phyloP scores from a whole-genome alignment of 2,113 vertebrate species.

The Ceyx cyanopectus region DNA sequence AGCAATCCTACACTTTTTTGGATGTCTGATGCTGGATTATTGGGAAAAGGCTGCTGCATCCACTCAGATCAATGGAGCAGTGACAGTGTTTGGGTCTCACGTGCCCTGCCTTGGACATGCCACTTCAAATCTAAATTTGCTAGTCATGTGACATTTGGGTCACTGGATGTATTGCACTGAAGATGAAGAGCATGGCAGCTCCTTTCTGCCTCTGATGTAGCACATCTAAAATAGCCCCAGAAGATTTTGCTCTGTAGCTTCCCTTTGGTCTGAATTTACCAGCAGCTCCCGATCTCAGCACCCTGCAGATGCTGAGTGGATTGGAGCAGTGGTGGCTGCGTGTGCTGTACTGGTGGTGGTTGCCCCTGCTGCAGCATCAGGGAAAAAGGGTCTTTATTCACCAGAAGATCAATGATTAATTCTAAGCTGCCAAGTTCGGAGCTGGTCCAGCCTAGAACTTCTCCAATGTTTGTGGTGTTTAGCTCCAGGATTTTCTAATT shows the following conservation, averaged over 20 bases:
- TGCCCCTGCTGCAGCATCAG: not conserved
- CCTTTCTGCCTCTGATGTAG: not conserved
- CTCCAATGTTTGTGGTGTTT: constrained; percentile 1
- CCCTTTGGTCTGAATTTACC: not conserved
- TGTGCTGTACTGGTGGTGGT: not conserved
- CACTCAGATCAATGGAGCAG: not conserved
- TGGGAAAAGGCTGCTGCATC: not conserved
- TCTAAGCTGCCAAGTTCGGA: not conserved
- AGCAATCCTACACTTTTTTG: fast-evolving
- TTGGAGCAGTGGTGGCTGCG: not conserved
- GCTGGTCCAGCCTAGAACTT: constrained; percentile 23
- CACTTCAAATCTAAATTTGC: not conserved
- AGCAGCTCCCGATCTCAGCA: fast-evolving
- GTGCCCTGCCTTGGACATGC: not conserved
- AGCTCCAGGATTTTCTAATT: constrained; percentile 35
- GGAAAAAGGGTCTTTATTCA: not conserved
- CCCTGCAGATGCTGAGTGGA: not conserved
- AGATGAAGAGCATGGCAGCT: not conserved
- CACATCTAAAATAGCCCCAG: not conserved
- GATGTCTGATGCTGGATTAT: not conserved
- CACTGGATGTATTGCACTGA: not conserved
- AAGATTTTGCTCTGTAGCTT: not conserved
- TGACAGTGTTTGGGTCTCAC: fast-evolving
- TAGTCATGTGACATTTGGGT: not conserved
- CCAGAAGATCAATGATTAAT: constrained; percentile 31